Evolutionary conservation across 2,113 vertebrate genomes (phyloP), one percentile per base, ranked within the genome.

Genomic region (Papio anubis): DNA sequence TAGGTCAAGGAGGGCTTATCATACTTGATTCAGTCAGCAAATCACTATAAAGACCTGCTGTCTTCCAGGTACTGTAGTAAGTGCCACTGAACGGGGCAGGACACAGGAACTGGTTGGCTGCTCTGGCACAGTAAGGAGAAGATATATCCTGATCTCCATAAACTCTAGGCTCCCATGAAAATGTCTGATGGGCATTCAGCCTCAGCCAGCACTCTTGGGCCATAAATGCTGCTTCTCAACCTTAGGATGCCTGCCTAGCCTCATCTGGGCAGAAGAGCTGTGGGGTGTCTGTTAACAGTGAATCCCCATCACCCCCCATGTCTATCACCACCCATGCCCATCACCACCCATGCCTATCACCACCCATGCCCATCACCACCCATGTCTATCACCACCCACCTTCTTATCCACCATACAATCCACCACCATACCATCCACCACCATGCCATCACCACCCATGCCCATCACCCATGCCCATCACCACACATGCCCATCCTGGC

Each of bases 121-220:
- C 48, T 61, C 61, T n/a, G 57, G 32, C 10, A 30, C 30, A 70
- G 59, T 16, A n/a, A 38, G 64, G 18, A 4, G 27, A 14, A 38
- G 7, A 1, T 8, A 0, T 1, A 1, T 27, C 27, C 25, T 23
- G 43, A 13, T 72, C 27, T 57, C 18, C 38, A 8, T 20, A 14
- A 48, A 52, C 61, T 35, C 13, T 3, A 75, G 43, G 30, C 7
- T 38, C 20, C 38, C 2, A 2, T 16, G 55, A 45, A 30, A 40
- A 55, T 1, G 3, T 18, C 2, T 32, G 50, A 14, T 23, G 81
- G 83, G 20, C 2, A 0, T 25, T 76, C 75, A 52, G 30, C 75
- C 14, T 85, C 66, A 20, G 72, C 23, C 43, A 0, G 16, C 17
- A 5, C 14, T 27, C 48, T 21, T n/a, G 18, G 38, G 55, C 38